Evolutionary conservation across 2,888 invertebrate species (phyloP), one percentile per base, ranked within the genome.

Genomic region (Panzeria rudis): DNA sequence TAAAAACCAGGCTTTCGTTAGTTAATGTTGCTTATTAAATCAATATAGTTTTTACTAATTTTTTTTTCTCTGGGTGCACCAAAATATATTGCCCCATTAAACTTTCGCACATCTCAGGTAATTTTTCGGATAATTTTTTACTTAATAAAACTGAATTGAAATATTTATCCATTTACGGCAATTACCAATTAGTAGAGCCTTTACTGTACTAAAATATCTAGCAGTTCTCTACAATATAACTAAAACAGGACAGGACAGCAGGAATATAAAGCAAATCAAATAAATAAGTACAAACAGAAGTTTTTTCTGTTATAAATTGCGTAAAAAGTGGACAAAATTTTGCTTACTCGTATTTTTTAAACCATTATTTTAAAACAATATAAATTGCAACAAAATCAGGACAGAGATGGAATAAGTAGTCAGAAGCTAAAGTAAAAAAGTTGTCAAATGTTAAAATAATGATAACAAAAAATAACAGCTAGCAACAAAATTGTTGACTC

Each of bases 401-500:
- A 50, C 8, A 20, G 11, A 0, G 11, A 1, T 20, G 8, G 15
- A 20, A 20, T 11, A 50, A 50, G 11, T n/a, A 23, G 50, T 2
- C 7, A 17, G 20, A 20, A 20, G 50, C 20, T 5, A 11, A 35
- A 32, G 29, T 29, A 35, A 35, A 29, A 13, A 56, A 32, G 8
- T 32, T 32, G 32, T 56, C n/a, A 56, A 56, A 35, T 35, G 17
- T 13, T 17, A 59, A 35, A 35, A 3, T 17, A 59, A 59, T 32
- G 17, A 59, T 3, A 59, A 32, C 32, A 20, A 20, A 47, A 2
- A 7, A 47, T 8, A 59, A 9, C 8, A 35, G 11, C 8, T 29
- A 25, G 8, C 20, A 59, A 59, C 35, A 9, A 35, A 17, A 35
- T 59, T 59, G 59, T 35, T 35, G 59, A 59, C 17, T 59, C 17